phyloP scores from a whole-genome alignment of 2,888 invertebrate species.

The Anoncus sp. region DNA sequence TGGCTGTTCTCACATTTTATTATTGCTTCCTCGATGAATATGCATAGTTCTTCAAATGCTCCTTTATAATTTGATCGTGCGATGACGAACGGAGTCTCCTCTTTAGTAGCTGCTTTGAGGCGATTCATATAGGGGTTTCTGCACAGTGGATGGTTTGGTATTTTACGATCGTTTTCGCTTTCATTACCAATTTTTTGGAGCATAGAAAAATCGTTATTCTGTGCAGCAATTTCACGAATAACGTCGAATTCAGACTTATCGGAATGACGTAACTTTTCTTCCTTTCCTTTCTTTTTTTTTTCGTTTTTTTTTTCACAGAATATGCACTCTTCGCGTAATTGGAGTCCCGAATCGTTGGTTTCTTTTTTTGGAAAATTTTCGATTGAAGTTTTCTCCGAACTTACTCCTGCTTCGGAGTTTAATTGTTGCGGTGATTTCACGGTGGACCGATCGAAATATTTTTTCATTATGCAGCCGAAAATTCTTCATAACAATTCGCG shows the following conservation, averaged over 20 bases:
- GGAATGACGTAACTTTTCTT: neutral
- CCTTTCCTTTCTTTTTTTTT: conserved; percentile 6
- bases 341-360: neutral
- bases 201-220: neutral
- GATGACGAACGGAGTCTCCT: neutral
- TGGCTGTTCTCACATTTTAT: conserved; percentile 2
- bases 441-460: neutral
- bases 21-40: conserved; percentile 1
- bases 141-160: neutral
- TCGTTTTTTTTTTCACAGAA: conserved; percentile 7
- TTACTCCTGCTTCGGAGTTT: too few species aligned
- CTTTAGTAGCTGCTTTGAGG: neutral
- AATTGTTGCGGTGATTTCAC: conserved; percentile 73
- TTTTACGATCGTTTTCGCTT: neutral
- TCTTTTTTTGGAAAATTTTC: neutral
- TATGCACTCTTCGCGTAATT: neutral
- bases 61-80: neutral
- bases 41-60: conserved; percentile 6
- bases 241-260: neutral
- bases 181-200: neutral
- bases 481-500: neutral
- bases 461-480: neutral
- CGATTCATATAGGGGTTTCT: too few species aligned
- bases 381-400: neutral
- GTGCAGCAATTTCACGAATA: conserved; percentile 1